These are phyloP conservation scores for Serripes groenlandicus DNA, from an alignment of 2,888 invertebrate genomes.

Conservation along the genomic window DNA sequence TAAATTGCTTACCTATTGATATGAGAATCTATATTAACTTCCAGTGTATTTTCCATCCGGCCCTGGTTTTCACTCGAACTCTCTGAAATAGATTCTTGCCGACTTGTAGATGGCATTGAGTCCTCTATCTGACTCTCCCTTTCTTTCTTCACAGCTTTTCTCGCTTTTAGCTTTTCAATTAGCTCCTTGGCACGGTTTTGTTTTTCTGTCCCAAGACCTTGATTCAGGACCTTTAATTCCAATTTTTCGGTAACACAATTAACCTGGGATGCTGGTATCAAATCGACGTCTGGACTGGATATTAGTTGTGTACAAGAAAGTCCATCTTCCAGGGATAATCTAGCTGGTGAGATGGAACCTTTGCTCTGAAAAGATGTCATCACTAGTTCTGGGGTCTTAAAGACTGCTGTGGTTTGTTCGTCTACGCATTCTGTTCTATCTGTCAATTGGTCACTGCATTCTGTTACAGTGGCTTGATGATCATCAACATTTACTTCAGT, in stretches of 20 bases:
- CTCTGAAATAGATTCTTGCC: not conserved
- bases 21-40: not conserved
- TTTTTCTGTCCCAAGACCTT: not conserved
- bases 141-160: slow-evolving; percentile 40
- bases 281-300: slow-evolving; percentile 44
- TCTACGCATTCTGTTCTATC: too few species aligned
- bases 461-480: too few species aligned
- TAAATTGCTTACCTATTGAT: not conserved
- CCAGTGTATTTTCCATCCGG: too few species aligned
- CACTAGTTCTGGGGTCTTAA: too few species aligned
- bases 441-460: too few species aligned
- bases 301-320: too few species aligned
- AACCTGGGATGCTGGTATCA: slow-evolving; percentile 37
- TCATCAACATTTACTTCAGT: too few species aligned
- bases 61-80: too few species aligned
- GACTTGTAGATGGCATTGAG: not conserved
- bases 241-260: slow-evolving; percentile 31
- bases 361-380: too few species aligned
- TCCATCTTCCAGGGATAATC: too few species aligned
- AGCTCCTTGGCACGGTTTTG: slow-evolving; percentile 52
- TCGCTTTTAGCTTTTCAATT: slow-evolving; percentile 59
- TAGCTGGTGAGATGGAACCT: too few species aligned
- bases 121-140: slow-evolving; percentile 1
- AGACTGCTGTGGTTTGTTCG: too few species aligned
- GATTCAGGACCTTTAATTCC: slow-evolving; percentile 40